Base-by-base conservation (phyloP, 2,888 invertebrate species). In the Molanna angustata region DNA sequence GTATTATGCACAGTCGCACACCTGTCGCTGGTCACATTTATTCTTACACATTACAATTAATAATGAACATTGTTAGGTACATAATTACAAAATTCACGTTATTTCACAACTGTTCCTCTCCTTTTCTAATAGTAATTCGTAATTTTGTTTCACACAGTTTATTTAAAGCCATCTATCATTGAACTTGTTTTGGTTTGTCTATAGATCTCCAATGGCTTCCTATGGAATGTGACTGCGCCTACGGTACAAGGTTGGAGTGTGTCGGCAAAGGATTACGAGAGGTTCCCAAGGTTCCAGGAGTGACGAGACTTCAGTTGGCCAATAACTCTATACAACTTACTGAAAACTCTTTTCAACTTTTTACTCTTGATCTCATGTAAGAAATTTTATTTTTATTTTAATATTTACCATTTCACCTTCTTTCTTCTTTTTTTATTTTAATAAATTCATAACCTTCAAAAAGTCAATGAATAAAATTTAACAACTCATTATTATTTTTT, bases 271-370 rank as follows among this genome's bases (percentile, higher is more conserved):
- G 22, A 9, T 32, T 52, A 7, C 20, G 17, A 4, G 33, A 20
- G 13, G 42, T 52, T 3, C 52, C 52, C 7, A 20, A 17, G 11
- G 52, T 31, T 4, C 4, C 18, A n/a, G 43, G 43, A 3, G 52
- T 41, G 20, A 37, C 20, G n/a, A 40, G 35, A 4, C 27, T 54
- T n/a, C 39, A 33, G 18, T 40, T 54, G 19, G 20, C 45, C 7
- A 51, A 54, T 27, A 54, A 54, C 27, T 35, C 46, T 9, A 45
- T 54, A 20, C 42, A 20, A 42, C 44, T 54, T n/a, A 45, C 22
- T 1, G 42, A 35, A 1, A 46, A 54, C 37, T 54, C 54, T 1
- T 54, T 54, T 39, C 18, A 33, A 4, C 51, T 41, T 22, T 42
- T 44, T 20, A n/a, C 42, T 2, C 20, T 49, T 6, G 31, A 37